Evolutionary conservation across 1,140 invertebrate species (phyloP).

Genomic region (Arctopsyche grandis): DNA sequence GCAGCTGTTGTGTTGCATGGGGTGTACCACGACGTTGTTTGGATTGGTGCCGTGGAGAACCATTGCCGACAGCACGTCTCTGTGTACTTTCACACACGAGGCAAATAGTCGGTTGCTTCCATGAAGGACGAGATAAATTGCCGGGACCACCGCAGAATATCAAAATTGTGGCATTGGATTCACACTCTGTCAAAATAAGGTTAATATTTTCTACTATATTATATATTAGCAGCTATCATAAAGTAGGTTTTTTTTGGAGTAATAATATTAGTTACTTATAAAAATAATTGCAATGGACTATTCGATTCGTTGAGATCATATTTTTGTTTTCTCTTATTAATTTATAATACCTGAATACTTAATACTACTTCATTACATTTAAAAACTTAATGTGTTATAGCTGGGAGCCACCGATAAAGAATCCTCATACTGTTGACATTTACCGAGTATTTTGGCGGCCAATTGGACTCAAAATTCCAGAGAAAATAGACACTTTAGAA

Average conservation of each 20-base stretch:
- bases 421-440: slow-evolving; percentile 82
- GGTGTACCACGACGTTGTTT: slow-evolving; percentile 65
- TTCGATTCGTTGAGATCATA: not conserved
- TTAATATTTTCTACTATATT: slow-evolving; percentile 54
- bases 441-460: slow-evolving; percentile 77
- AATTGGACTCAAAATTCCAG: slow-evolving; percentile 63
- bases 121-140: slow-evolving; percentile 78
- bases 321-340: not conserved
- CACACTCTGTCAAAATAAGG: slow-evolving; percentile 70
- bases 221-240: not conserved
- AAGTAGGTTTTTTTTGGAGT: no score
- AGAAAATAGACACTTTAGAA: slow-evolving; percentile 77
- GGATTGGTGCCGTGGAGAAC: slow-evolving; percentile 74
- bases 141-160: slow-evolving; percentile 82
- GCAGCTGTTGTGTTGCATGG: slow-evolving; percentile 79
- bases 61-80: slow-evolving; percentile 62
- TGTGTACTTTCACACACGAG: slow-evolving; percentile 79
- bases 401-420: slow-evolving; percentile 83
- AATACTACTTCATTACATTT: not conserved
- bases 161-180: slow-evolving; percentile 69
- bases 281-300: not conserved
- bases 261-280: no score
- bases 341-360: not conserved
- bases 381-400: slow-evolving; percentile 55
- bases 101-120: slow-evolving; percentile 81